These are phyloP conservation scores for Allygus modestus DNA, from an alignment of 2,888 invertebrate species.

Conservation along the genomic window DNA sequence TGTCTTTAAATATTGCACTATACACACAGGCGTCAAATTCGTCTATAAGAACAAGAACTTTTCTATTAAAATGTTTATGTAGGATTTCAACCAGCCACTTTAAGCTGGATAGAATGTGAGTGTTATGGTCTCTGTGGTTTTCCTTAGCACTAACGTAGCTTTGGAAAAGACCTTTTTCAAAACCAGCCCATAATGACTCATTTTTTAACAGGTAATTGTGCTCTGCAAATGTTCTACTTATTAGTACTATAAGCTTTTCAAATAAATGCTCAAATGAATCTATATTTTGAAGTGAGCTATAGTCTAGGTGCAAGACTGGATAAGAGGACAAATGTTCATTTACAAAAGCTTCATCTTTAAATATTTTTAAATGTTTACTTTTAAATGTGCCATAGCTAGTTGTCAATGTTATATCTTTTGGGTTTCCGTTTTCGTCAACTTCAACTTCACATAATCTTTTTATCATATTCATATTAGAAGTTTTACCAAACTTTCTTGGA, in stretches of 20 bases:
- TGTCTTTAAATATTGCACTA: slow-evolving; percentile 19
- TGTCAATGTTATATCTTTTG: not conserved
- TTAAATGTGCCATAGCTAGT: slow-evolving; percentile 1
- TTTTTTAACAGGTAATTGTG: slow-evolving; percentile 18
- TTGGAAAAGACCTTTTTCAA: slow-evolving; percentile 14
- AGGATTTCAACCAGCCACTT: slow-evolving; percentile 2
- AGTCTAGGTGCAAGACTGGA: slow-evolving; percentile 22
- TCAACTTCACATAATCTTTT: slow-evolving; percentile 4
- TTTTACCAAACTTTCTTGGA: slow-evolving; percentile 21
- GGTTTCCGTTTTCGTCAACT: slow-evolving; percentile 5
- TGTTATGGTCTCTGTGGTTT: slow-evolving; percentile 8
- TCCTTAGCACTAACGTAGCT: slow-evolving; percentile 8
- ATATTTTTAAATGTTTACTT: not conserved
- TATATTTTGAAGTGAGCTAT: not conserved
- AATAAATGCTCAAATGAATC: not conserved
- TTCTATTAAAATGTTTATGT: slow-evolving; percentile 3
- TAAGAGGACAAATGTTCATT: not conserved
- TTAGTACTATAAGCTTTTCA: slow-evolving; percentile 8
- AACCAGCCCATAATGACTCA: not conserved
- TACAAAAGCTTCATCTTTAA: slow-evolving; percentile 15
- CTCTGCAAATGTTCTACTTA: not conserved
- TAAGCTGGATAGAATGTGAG: slow-evolving; percentile 7
- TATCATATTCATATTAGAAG: not conserved
- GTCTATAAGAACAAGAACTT: slow-evolving; percentile 6
- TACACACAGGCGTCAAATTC: slow-evolving; percentile 17